Evolutionary conservation across 2,888 invertebrate genomes (phyloP).

Genomic region (Halictus ligatus): DNA sequence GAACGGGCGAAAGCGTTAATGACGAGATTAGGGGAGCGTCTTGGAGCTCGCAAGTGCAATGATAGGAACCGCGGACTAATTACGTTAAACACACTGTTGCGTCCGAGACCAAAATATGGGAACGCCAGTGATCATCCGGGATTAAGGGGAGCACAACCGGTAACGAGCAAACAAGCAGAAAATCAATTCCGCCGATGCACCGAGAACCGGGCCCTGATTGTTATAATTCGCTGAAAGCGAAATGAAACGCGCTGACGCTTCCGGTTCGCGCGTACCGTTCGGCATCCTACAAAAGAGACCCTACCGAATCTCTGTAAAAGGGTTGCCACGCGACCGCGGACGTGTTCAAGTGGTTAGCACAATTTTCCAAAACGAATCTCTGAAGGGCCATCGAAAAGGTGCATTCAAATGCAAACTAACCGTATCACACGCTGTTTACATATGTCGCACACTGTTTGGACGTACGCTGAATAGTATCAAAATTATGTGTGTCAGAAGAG

Average conservation of each 20-base stretch:
- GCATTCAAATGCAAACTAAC: neutral
- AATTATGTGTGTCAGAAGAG: too few species aligned
- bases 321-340: neutral
- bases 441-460: too few species aligned
- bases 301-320: neutral
- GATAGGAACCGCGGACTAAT: neutral
- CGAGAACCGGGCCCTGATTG: conserved; percentile 15
- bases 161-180: conserved; percentile 40
- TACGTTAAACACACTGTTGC: neutral
- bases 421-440: too few species aligned
- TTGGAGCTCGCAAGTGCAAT: neutral
- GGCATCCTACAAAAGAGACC: neutral
- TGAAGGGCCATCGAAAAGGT: neutral
- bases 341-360: neutral
- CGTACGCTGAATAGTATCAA: too few species aligned
- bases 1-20: neutral
- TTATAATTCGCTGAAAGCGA: conserved; percentile 35
- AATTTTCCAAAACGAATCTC: neutral
- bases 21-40: neutral
- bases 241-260: conserved; percentile 16
- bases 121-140: conserved; percentile 2
- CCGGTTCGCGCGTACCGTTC: conserved; percentile 8
- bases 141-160: conserved; percentile 15
- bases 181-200: conserved; percentile 27
- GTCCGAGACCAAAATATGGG: neutral